Evolutionary conservation across 2,888 invertebrate genomes (phyloP).

Genomic region (Drosophila fungiperda): DNA sequence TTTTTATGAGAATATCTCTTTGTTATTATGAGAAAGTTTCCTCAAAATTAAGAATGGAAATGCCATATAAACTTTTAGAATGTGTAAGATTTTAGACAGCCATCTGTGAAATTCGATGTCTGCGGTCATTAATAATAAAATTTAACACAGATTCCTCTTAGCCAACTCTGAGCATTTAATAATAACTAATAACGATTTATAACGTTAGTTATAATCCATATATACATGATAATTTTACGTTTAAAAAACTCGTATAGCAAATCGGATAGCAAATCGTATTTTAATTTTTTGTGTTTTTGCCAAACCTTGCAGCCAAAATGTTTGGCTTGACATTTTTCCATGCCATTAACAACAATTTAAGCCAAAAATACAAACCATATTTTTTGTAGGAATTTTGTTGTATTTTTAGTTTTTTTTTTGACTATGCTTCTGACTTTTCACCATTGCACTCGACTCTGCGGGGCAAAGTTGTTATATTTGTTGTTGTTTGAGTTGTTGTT

Average conservation of each 20-base stretch:
- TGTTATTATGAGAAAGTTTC: background rate
- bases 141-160: background rate
- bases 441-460: conserved; percentile 71
- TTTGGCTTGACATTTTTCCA: conserved; percentile 71
- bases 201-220: background rate
- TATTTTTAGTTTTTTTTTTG: conserved; percentile 28
- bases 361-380: conserved; percentile 48
- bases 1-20: background rate
- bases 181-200: background rate
- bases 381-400: conserved; percentile 41
- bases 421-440: conserved; percentile 71
- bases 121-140: background rate
- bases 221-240: background rate
- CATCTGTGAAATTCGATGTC: background rate
- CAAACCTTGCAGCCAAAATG: conserved; percentile 37
- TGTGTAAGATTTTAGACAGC: background rate
- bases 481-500: background rate
- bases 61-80: background rate
- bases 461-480: conserved; percentile 4
- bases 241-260: conserved; percentile 11
- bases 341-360: conserved; percentile 70
- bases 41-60: background rate
- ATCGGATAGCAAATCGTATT: conserved; percentile 29
- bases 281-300: conserved; percentile 4
- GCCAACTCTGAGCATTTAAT: background rate